phyloP scores from a whole-genome alignment of 1,140 invertebrate genomes.

The Pantala flavescens region DNA sequence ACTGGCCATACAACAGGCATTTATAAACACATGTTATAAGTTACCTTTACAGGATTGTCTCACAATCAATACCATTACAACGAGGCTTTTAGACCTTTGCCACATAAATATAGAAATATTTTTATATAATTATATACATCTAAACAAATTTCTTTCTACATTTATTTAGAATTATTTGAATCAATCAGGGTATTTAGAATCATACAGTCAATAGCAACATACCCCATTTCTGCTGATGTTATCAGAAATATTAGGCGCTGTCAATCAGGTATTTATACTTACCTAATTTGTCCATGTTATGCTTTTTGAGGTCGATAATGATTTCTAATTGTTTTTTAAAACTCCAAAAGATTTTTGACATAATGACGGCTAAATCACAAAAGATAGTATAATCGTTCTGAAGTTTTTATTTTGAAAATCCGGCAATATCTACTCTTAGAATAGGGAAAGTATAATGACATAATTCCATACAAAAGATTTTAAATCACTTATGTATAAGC shows the following conservation, averaged over 20 bases:
- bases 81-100: background rate
- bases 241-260: too few species aligned
- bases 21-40: constrained; percentile 7
- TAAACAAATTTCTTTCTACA: background rate
- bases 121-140: background rate
- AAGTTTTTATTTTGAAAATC: too few species aligned
- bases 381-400: too few species aligned
- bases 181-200: constrained; percentile 2
- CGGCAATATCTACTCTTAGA: too few species aligned
- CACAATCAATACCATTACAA: background rate
- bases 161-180: background rate
- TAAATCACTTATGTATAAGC: too few species aligned
- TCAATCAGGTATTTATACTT: background rate
- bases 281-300: background rate
- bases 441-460: too few species aligned
- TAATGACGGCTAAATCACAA: too few species aligned
- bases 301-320: background rate
- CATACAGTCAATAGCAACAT: background rate
- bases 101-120: constrained; percentile 9
- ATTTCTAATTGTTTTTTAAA: too few species aligned
- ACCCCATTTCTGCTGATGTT: background rate
- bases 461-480: too few species aligned
- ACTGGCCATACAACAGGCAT: background rate
- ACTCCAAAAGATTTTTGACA: too few species aligned
- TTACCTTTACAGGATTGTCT: background rate